Percentiles rank a stretch among this genome's conserved stretches.
Conservation (phyloP, 2,797 vertebrate species). For the Delichon dasypus region DNA sequence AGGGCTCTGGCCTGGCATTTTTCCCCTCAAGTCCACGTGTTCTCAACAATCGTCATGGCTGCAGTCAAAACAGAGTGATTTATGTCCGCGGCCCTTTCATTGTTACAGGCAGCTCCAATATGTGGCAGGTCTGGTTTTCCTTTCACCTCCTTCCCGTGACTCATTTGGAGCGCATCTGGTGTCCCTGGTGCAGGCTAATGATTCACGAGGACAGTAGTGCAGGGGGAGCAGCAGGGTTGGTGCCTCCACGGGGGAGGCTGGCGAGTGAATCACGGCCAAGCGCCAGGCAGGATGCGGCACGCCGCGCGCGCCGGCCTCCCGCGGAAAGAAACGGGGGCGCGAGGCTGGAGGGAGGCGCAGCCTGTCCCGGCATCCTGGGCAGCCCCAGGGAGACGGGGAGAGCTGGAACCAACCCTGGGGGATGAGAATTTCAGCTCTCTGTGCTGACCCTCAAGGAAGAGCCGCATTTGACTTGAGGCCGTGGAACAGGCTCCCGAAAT, state of each 20-base stretch:
- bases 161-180: not conserved
- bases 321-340: rapidly evolving
- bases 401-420: not conserved
- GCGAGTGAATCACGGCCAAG: not conserved
- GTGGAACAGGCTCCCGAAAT: not conserved
- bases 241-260: not conserved
- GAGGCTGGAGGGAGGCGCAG: not conserved
- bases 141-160: conserved; percentile 32
- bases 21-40: rapidly evolving
- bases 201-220: not conserved
- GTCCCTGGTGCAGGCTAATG: conserved; percentile 1
- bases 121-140: not conserved
- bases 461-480: not conserved
- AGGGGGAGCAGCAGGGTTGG: not conserved
- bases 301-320: not conserved
- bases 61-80: not conserved
- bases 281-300: rapidly evolving
- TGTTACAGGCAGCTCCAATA: not conserved
- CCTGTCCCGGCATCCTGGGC: not conserved
- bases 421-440: not conserved
- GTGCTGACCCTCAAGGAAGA: not conserved
- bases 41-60: rapidly evolving
- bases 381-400: rapidly evolving
- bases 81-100: not conserved
- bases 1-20: rapidly evolving